phyloP scores from a whole-genome alignment of 2,113 vertebrate genomes.

The Gorsachius goisagi region DNA sequence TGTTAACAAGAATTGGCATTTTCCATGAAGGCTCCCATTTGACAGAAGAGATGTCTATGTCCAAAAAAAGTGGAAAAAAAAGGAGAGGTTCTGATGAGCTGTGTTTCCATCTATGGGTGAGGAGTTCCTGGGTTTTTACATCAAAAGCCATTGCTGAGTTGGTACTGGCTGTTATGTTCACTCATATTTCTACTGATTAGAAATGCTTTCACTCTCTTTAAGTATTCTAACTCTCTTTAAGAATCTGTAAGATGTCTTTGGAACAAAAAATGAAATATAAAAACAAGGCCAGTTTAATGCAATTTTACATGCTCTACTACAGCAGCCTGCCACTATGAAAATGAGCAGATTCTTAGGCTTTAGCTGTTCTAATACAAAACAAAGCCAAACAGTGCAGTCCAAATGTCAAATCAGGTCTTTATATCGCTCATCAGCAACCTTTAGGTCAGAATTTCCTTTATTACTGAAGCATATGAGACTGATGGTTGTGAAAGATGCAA shows the following conservation, averaged over 20 bases:
- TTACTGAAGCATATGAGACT: neutral
- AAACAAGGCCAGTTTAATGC: neutral
- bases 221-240: neutral
- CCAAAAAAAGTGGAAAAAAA: neutral
- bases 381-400: neutral
- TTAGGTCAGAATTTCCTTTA: neutral
- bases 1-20: neutral
- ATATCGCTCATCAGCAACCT: neutral
- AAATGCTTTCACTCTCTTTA: neutral
- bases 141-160: neutral
- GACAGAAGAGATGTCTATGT: neutral
- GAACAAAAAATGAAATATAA: neutral
- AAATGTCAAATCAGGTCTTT: neutral
- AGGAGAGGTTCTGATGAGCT: neutral
- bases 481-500: neutral
- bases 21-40: neutral
- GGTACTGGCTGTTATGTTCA: neutral
- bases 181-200: neutral
- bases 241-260: neutral
- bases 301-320: neutral
- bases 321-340: neutral
- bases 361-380: neutral
- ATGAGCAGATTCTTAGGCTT: neutral
- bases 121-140: neutral
- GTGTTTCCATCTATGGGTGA: neutral